phyloP scores from a whole-genome alignment of 2,113 vertebrate species.

The Bostrychus sinensis region DNA sequence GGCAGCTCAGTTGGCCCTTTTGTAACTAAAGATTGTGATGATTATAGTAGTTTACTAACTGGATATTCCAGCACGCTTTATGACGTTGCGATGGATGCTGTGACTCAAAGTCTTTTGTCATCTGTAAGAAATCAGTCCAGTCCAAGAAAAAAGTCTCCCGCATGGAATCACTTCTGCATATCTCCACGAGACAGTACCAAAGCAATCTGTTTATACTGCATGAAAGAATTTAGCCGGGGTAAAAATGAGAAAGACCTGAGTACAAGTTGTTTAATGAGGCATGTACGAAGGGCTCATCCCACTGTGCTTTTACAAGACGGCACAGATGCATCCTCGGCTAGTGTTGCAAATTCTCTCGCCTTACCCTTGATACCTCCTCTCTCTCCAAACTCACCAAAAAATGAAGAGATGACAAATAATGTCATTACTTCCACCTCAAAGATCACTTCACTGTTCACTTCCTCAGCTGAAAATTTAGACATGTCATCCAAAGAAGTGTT shows the following conservation, averaged over 20 bases:
- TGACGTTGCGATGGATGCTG: conserved; percentile 96
- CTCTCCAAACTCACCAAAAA: conserved; percentile 82
- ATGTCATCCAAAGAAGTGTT: conserved; percentile 84
- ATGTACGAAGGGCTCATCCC: conserved; percentile 94
- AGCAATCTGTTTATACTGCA: conserved; percentile 98
- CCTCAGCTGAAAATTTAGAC: conserved; percentile 82
- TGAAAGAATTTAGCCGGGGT: conserved; percentile 97
- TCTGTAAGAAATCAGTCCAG: conserved; percentile 84
- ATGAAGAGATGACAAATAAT: conserved; percentile 72
- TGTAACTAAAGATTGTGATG: conserved; percentile 84
- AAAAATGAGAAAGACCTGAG: conserved; percentile 98
- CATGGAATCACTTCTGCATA: conserved; percentile 99
- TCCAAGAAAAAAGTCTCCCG: conserved; percentile 94
- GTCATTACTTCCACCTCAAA: conserved; percentile 71
- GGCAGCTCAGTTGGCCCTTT: conserved; percentile 78
- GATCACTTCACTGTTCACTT: conserved; percentile 83
- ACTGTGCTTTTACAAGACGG: conserved; percentile 86
- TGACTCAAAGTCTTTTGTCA: conserved; percentile 94
- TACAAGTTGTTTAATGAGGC: conserved; percentile 97
- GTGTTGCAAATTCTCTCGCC: conserved; percentile 72
- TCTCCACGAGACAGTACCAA: conserved; percentile 96
- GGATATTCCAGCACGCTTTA: conserved; percentile 94
- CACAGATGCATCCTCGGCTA: conserved; percentile 74
- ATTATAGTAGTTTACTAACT: conserved; percentile 88
- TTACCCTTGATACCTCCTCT: conserved; percentile 82